Percentiles rank a stretch among this genome's conserved stretches.
Evolutionary conservation across 2,113 vertebrate species (phyloP).

Genomic region (Apteryx owenii): DNA sequence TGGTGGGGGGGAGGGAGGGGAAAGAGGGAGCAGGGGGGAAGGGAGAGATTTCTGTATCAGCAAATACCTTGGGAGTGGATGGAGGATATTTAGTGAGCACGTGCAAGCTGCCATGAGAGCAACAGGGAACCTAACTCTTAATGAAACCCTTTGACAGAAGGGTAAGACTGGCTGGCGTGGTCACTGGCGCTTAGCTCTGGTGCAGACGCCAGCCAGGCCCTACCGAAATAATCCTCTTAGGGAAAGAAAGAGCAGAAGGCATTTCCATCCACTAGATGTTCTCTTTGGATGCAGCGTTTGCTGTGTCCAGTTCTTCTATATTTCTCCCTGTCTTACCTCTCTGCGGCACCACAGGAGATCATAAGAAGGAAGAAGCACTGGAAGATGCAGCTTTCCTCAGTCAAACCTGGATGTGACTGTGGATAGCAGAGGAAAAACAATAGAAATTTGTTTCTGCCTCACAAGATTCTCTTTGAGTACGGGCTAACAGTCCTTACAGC

Average conservation of each 20-base stretch:
- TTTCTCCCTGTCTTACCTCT: not conserved
- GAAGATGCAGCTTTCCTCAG: not conserved
- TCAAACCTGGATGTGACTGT: not conserved
- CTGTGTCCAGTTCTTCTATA: not conserved
- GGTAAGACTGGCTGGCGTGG: conserved; percentile 19
- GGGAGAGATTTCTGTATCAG: conserved; percentile 64
- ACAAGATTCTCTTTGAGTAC: not conserved
- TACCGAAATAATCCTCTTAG: conserved; percentile 78
- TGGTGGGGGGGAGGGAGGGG: too few relatives aligned
- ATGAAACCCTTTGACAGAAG: conserved; percentile 73
- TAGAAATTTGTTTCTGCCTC: not conserved
- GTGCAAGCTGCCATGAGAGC: conserved; percentile 43
- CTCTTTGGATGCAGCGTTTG: not conserved
- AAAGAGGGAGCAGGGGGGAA: not conserved
- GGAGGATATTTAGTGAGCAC: conserved; percentile 27
- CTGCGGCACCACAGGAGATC: not conserved
- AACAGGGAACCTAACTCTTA: conserved; percentile 71
- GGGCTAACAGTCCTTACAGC: not conserved
- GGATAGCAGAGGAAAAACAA: not conserved
- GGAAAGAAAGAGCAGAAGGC: conserved; percentile 57
- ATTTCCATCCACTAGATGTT: conserved; percentile 21
- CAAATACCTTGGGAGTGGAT: conserved; percentile 59
- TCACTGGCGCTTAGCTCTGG: conserved; percentile 33
- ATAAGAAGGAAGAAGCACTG: not conserved
- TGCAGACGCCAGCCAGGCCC: conserved; percentile 48